These are phyloP conservation scores for Pedetes capensis DNA, from an alignment of 2,113 vertebrate species.

Conservation along the genomic window DNA sequence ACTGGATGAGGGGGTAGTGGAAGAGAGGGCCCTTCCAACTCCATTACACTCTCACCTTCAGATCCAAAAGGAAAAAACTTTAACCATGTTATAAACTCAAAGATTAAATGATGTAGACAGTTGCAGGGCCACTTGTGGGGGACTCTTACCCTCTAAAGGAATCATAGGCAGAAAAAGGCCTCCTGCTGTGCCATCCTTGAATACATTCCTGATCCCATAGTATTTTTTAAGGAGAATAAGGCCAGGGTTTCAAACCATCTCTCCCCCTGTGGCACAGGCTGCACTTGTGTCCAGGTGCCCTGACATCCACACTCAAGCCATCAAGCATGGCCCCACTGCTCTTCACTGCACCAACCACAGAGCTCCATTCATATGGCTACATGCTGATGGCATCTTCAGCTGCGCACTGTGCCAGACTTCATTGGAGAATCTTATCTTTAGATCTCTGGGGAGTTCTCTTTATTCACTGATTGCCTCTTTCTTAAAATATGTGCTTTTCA, in stretches of 20 bases:
- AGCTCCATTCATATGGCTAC: neutral
- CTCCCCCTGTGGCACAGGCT: neutral
- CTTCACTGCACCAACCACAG: rapidly evolving
- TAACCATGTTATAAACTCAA: neutral
- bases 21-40: neutral
- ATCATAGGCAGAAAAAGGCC: neutral
- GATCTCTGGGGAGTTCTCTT: neutral
- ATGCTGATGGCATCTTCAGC: neutral
- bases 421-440: neutral
- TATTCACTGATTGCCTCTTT: neutral
- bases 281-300: neutral
- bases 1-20: neutral
- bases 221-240: neutral
- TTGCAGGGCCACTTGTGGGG: neutral
- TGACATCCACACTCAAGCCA: neutral
- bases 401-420: neutral
- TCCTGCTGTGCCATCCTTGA: neutral
- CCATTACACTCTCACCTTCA: neutral
- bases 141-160: neutral
- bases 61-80: neutral
- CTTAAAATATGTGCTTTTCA: neutral
- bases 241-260: neutral
- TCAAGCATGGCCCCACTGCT: neutral
- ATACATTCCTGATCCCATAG: neutral
- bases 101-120: neutral